Conservation (phyloP, 1,140 invertebrate species). For the Drosophila sulfurigaster region DNA sequence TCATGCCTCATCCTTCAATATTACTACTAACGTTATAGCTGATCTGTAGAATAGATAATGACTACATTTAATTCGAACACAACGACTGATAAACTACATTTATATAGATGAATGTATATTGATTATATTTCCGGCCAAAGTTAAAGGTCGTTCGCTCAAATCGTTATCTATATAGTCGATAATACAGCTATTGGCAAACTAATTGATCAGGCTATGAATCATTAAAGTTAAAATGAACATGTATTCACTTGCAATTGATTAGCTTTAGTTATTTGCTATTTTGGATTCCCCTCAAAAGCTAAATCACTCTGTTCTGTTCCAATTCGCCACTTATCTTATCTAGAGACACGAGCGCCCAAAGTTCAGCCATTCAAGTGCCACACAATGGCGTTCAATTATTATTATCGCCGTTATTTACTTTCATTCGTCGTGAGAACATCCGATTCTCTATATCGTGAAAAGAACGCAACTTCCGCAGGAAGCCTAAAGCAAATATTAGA, state of each 20-base stretch:
- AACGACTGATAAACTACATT: too few relatives aligned
- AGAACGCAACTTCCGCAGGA: slow-evolving; percentile 36
- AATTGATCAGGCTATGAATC: not conserved
- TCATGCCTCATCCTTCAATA: too few relatives aligned
- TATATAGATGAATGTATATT: too few relatives aligned
- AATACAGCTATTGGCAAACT: too few relatives aligned
- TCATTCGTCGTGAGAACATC: slow-evolving; percentile 37
- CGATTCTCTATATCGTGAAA: not conserved
- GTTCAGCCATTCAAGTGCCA: slow-evolving; percentile 24
- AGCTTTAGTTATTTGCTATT: slow-evolving; percentile 26
- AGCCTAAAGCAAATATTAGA: slow-evolving; percentile 30
- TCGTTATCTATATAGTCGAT: too few relatives aligned
- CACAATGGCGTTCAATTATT: slow-evolving; percentile 41
- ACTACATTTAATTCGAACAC: too few relatives aligned
- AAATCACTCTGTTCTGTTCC: slow-evolving; percentile 5
- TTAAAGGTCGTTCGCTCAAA: too few relatives aligned
- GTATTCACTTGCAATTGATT: slow-evolving; percentile 24
- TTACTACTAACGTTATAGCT: too few relatives aligned
- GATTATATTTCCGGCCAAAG: too few relatives aligned
- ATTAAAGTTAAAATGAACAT: not conserved
- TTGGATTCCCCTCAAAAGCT: not conserved
- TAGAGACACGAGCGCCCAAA: slow-evolving; percentile 34
- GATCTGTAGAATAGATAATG: too few relatives aligned
- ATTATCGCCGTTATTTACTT: slow-evolving; percentile 39
- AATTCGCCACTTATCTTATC: slow-evolving; percentile 33